phyloP scores from a whole-genome alignment of 2,113 vertebrate genomes.

The Orthochromis malagaraziensis region DNA sequence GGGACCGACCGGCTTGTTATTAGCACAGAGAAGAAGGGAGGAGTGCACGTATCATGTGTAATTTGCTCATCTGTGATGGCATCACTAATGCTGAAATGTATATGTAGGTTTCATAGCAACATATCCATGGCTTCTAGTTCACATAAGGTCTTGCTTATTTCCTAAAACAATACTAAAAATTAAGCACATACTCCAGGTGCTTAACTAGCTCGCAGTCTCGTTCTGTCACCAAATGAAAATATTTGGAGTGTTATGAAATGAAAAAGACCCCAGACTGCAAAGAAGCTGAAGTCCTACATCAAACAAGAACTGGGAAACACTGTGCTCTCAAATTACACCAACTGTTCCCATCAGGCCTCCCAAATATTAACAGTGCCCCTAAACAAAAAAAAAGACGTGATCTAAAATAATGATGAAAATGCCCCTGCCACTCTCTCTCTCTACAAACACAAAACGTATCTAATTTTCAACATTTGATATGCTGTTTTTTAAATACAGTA shows the following conservation, averaged over 20 bases:
- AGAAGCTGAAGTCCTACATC: not conserved
- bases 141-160: not conserved
- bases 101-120: not conserved
- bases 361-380: not conserved
- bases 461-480: not conserved
- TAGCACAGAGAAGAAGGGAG: not conserved
- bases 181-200: not conserved
- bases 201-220: not conserved
- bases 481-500: not conserved
- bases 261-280: not conserved
- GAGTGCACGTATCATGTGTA: accelerated
- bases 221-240: not conserved
- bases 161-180: not conserved
- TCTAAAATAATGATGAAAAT: not conserved
- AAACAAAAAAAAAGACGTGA: not conserved
- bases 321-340: not conserved
- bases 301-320: not conserved
- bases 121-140: not conserved
- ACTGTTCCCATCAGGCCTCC: not conserved
- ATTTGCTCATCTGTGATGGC: not conserved
- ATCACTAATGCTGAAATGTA: not conserved
- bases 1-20: not conserved
- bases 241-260: not conserved
- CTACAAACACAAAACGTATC: not conserved
- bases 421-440: not conserved